Conservation (phyloP, 2,888 invertebrate genomes). For the Netelia inedita region DNA sequence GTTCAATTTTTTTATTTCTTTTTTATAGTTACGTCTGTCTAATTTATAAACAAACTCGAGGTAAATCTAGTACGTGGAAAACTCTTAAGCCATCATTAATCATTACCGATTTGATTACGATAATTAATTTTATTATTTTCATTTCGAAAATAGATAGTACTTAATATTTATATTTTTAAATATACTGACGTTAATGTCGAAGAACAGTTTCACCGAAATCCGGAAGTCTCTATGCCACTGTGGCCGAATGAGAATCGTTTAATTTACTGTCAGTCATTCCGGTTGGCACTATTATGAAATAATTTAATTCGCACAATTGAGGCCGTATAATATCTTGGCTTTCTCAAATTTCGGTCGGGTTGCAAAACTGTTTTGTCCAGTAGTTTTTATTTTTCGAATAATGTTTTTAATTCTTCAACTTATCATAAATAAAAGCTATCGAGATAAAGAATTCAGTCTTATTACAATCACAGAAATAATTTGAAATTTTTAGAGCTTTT, state of each 20-base stretch:
- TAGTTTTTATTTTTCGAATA: no score
- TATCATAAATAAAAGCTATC: not conserved
- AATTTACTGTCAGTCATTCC: constrained; percentile 21
- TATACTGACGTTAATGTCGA: not conserved
- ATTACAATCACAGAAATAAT: no score
- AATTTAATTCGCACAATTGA: constrained; percentile 34
- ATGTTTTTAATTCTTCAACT: not conserved
- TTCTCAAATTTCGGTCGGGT: no score
- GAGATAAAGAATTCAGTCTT: not conserved
- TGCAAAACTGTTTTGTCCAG: no score
- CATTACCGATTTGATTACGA: no score
- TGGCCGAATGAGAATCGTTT: constrained; percentile 32
- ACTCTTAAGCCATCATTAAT: no score
- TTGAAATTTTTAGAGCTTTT: no score
- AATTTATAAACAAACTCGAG: no score
- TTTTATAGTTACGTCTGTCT: no score
- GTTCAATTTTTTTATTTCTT: no score
- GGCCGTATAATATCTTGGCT: not conserved
- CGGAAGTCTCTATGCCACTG: not conserved
- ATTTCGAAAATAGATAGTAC: not conserved
- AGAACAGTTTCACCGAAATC: not conserved
- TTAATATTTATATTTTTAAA: not conserved
- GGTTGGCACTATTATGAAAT: constrained; percentile 36
- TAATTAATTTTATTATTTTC: no score
- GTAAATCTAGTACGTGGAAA: no score